Evolutionary conservation across 1,140 invertebrate species (phyloP), one percentile per base, ranked within the genome.

Genomic region (Ostrea edulis): DNA sequence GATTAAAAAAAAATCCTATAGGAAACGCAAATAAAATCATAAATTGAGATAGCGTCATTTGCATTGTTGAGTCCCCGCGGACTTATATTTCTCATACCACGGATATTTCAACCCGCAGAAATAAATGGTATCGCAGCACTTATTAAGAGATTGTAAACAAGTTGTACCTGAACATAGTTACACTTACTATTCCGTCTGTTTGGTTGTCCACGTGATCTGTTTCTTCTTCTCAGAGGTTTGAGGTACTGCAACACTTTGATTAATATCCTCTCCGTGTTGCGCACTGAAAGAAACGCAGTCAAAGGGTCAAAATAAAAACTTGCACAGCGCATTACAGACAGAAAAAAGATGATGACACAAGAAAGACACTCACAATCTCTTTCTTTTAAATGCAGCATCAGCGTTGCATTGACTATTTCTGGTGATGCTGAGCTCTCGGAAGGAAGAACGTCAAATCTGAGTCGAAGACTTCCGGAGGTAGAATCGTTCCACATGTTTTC

Each of bases 311-410:
- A 62, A 20, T 2, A 2, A 62, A 62, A 0, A 1, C 54, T 55
- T 17, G 11, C 14, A 55, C 12, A 17, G 11, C 55, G 12, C 0
- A 58, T 12, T 58, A 12, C 55, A 58, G 7, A 3, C 11, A 58
- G 8, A 12, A 11, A 12, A 20, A 58, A 58, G 0, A 58, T 58
- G 8, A 58, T 58, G 20, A 58, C 9, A 55, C 9, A 55, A 8
- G 9, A 55, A 55, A 62, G 7, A 62, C 29, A 29, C 68, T 77
- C 35, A 77, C 68, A 77, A 14, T 14, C 22, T 77, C 68, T 77
- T 14, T 77, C 68, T 35, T 77, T 77, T 29, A 77, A 35, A 77
- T 77, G 68, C 25, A 77, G 29, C 68, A 77, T 77, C 25, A 77
- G 35, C 25, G 68, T 35, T 9, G 68, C 68, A 35, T 77, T 77